Percentiles rank a stretch among this genome's conserved stretches.
phyloP scores from a whole-genome alignment of 2,797 vertebrate genomes.

The Hybognathus amarus region DNA sequence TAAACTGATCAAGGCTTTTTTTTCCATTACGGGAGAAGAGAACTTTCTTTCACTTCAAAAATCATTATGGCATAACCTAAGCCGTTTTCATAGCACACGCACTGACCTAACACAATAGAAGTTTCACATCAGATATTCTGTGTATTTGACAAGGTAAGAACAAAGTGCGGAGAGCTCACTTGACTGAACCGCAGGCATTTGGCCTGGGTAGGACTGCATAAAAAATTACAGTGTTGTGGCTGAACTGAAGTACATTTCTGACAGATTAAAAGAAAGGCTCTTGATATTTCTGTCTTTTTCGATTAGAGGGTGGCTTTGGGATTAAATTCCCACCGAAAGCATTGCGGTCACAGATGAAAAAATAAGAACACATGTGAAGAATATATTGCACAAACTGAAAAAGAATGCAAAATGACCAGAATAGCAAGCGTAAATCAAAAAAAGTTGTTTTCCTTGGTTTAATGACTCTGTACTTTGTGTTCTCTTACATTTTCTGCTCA shows the following conservation, averaged over 20 bases:
- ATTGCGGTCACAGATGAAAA: too few relatives aligned
- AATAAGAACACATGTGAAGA: too few relatives aligned
- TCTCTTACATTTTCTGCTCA: too few relatives aligned
- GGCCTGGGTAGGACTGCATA: not conserved
- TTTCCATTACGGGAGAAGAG: constrained; percentile 3
- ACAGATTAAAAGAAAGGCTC: not conserved
- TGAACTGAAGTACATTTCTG: not conserved
- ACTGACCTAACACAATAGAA: constrained; percentile 7
- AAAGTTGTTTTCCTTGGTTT: too few relatives aligned
- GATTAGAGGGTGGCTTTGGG: not conserved
- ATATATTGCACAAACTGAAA: too few relatives aligned
- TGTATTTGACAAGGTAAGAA: constrained; percentile 14
- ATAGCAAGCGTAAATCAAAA: too few relatives aligned
- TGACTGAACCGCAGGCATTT: constrained; percentile 18
- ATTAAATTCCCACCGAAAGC: too few relatives aligned
- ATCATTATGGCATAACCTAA: constrained; percentile 10
- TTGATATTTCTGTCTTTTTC: not conserved
- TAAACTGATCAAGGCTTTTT: constrained; percentile 10
- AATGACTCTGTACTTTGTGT: too few relatives aligned
- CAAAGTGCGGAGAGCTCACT: constrained; percentile 1
- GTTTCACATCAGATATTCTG: constrained; percentile 8
- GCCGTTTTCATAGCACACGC: constrained; percentile 8
- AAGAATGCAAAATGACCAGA: too few relatives aligned
- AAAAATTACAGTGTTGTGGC: constrained; percentile 7
- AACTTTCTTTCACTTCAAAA: constrained; percentile 10